Base-by-base conservation (phyloP, 1,140 invertebrate genomes). In the Mesaphorura yosii region DNA sequence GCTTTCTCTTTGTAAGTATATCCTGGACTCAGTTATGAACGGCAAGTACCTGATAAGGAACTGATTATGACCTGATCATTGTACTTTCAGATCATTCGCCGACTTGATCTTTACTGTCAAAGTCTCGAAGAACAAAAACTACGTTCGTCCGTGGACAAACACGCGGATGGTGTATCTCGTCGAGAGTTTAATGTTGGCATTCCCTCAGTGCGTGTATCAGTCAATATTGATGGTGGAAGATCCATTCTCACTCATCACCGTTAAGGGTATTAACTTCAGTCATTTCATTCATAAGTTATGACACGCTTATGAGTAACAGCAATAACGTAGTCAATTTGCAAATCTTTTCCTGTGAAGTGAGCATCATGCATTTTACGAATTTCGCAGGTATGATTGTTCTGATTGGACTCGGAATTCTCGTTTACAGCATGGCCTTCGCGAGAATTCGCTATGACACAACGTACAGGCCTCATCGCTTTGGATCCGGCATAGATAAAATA, bases 151-250 rank as follows among this genome's bases (percentile, higher is more conserved):
- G 3, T 59, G 57, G 54, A 47, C 26, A 10, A 55, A 52, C 20
- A 51, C 60, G 0, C 17, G 38, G 4, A 19, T 50, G 3, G 38
- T 59, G 34, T 59, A 53, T 42, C 51, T 59, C 27, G 34, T 50
- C 10, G 57, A 62, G 39, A 51, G 50, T 39, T 49, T 62, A 22
- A n/a, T 51, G 5, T 40, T 62, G 10, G 38, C 37, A 1, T 53
- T 62, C 44, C 60, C 57, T 1, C 52, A 57, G 28, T 48, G 47
- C 20, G 47, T 62, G 25, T 37, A 59, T 7, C 57, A 62, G 20
- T 25, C 41, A 15, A n/a, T 17, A 37, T 31, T 57, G 14, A 27
- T 62, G 14, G 31, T 62, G 29, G 57, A 59, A 47, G 55, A 59
- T 42, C 5, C 5, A 3, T 17, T 57, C 6, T 51, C 58, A 12